These are phyloP conservation scores for Indicator indicator DNA, from an alignment of 2,113 vertebrate species.

Conservation along the genomic window DNA sequence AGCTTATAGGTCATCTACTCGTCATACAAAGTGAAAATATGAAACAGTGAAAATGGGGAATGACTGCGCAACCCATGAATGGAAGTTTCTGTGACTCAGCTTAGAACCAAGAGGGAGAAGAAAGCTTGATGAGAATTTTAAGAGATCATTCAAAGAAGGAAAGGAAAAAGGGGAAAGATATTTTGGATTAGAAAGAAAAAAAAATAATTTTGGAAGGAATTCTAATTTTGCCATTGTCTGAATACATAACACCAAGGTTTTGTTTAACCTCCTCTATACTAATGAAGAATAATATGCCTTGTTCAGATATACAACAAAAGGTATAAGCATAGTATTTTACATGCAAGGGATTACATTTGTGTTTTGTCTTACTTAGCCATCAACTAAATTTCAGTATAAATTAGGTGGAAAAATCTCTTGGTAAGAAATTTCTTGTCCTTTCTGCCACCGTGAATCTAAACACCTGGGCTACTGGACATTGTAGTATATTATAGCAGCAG, in stretches of 20 bases:
- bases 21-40: background rate
- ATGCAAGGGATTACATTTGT: background rate
- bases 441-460: background rate
- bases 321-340: background rate
- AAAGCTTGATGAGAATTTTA: background rate
- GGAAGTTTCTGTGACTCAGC: background rate
- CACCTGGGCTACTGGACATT: background rate
- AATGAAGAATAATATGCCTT: background rate
- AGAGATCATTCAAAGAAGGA: background rate
- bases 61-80: background rate
- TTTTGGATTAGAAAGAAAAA: background rate
- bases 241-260: background rate
- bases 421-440: background rate
- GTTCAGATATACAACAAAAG: background rate
- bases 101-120: background rate
- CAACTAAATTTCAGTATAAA: background rate
- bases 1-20: background rate
- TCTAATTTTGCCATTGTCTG: background rate
- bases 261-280: background rate
- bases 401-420: background rate
- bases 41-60: background rate
- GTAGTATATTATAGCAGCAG: background rate
- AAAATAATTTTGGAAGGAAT: background rate
- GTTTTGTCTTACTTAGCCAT: background rate
- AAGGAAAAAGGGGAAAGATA: background rate